phyloP scores from a whole-genome alignment of 2,888 invertebrate genomes.

The Drosophila prostipennis region DNA sequence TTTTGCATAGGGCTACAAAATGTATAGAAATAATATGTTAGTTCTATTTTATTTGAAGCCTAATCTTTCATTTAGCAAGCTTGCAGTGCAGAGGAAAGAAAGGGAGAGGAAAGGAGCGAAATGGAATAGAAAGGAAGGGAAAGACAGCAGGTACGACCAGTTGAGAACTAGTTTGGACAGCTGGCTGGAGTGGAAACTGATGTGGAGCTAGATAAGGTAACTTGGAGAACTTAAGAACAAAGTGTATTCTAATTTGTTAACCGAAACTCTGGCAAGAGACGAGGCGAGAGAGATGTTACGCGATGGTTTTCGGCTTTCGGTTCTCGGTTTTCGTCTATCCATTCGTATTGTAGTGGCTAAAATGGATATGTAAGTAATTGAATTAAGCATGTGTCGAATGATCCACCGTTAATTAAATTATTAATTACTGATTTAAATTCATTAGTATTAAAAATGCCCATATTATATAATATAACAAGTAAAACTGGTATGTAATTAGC shows the following conservation, averaged over 20 bases:
- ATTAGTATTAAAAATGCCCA: constrained; percentile 36
- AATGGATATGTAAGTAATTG: constrained; percentile 58
- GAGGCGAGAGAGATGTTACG: not conserved
- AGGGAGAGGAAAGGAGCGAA: not conserved
- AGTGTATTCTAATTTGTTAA: constrained; percentile 7
- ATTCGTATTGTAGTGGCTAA: constrained; percentile 20
- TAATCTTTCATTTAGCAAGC: constrained; percentile 6
- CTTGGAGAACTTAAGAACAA: not conserved
- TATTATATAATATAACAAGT: constrained; percentile 12
- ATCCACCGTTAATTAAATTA: constrained; percentile 82
- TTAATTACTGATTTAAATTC: constrained; percentile 57
- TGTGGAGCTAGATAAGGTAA: constrained; percentile 9
- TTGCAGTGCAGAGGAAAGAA: not conserved
- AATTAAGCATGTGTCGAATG: constrained; percentile 79
- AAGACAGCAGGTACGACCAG: not conserved
- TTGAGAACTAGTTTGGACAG: not conserved
- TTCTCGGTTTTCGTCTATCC: constrained; percentile 8
- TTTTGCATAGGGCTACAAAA: constrained; percentile 47
- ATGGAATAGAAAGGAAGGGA: not conserved
- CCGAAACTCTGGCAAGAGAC: not conserved
- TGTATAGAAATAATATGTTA: constrained; percentile 59
- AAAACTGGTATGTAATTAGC: constrained; percentile 32
- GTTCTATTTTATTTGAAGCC: constrained; percentile 35
- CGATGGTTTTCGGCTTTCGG: too few species aligned
- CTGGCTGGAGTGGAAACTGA: constrained; percentile 3